phyloP scores from a whole-genome alignment of 2,797 vertebrate species.

The Sebastes oblongus region DNA sequence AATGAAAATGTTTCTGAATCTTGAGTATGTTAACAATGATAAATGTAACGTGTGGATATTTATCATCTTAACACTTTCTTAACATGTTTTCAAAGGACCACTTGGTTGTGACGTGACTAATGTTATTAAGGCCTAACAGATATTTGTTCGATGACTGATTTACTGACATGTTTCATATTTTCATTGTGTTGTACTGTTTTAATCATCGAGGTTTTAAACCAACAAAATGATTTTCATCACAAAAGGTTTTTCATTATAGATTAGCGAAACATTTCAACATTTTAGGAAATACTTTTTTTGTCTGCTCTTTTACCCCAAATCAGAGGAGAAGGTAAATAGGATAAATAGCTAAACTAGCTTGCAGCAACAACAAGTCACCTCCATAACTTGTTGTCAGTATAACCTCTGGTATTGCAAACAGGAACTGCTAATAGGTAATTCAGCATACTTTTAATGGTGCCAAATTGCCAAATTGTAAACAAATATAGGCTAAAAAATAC shows the following conservation, averaged over 20 bases:
- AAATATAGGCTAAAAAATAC: background rate
- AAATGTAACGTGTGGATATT: background rate
- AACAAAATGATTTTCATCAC: background rate
- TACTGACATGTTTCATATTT: background rate
- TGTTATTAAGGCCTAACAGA: background rate
- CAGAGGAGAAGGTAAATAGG: background rate
- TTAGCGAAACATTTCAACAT: background rate
- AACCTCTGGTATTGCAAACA: background rate
- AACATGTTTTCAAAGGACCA: slow-evolving; percentile 7
- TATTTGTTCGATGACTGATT: background rate
- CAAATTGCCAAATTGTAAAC: background rate
- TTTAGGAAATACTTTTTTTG: background rate
- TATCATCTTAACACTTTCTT: background rate
- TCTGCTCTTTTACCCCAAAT: background rate
- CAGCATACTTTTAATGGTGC: background rate
- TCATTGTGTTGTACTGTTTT: background rate
- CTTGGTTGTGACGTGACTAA: background rate
- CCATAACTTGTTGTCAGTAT: background rate
- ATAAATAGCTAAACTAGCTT: background rate
- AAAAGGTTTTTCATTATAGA: background rate
- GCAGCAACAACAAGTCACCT: background rate
- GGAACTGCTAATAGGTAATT: background rate
- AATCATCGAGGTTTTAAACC: background rate
- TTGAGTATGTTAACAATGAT: slow-evolving; percentile 2
- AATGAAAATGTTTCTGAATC: slow-evolving; percentile 23